Percentiles rank a stretch among this genome's conserved stretches.
These are phyloP conservation scores for Pluvialis apricaria DNA, from an alignment of 2,113 vertebrate species.

Conservation along the genomic window DNA sequence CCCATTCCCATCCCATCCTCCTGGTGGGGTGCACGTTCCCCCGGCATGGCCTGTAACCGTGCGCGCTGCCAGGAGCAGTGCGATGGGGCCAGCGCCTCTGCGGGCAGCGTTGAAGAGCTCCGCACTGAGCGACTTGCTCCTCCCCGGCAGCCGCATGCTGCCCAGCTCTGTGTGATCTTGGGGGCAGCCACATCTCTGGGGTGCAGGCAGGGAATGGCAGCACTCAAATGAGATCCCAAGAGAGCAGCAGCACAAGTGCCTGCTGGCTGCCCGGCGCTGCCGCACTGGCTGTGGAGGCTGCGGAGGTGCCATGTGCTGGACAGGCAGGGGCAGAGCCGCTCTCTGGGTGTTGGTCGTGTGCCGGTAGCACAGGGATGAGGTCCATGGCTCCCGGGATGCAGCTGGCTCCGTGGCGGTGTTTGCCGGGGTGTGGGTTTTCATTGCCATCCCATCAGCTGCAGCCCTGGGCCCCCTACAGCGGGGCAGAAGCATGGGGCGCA, in stretches of 20 bases:
- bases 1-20: not conserved
- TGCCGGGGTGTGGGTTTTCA: not conserved
- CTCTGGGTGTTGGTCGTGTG: fast-evolving
- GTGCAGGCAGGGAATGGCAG: not conserved
- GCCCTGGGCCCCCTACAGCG: not conserved
- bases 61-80: not conserved
- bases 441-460: not conserved
- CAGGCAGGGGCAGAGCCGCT: not conserved
- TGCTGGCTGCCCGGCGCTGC: not conserved
- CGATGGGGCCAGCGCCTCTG: not conserved
- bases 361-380: fast-evolving
- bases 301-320: not conserved
- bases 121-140: fast-evolving
- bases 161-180: fast-evolving
- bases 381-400: not conserved
- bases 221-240: not conserved
- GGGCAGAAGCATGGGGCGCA: fast-evolving
- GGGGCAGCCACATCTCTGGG: fast-evolving
- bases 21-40: not conserved
- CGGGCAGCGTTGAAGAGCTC: fast-evolving
- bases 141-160: fast-evolving
- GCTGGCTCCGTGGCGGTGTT: not conserved
- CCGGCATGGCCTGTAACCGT: not conserved
- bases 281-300: fast-evolving
- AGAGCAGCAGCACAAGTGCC: not conserved